phyloP scores from a whole-genome alignment of 2,797 vertebrate species.

The Sorex maritimensis region DNA sequence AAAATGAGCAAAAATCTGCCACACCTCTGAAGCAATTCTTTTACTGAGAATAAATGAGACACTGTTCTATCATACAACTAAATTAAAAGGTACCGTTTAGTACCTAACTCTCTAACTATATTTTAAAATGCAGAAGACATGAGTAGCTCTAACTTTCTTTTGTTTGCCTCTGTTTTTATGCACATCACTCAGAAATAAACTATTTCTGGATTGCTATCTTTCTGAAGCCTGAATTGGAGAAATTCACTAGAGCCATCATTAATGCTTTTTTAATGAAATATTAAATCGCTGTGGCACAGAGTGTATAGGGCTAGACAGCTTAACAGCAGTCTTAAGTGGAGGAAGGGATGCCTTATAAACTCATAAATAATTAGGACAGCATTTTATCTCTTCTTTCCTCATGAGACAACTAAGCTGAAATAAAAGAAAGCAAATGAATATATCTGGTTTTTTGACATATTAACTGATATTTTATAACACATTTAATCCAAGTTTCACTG shows the following conservation, averaged over 20 bases:
- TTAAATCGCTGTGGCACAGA: conserved; percentile 69
- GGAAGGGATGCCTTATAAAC: conserved; percentile 49
- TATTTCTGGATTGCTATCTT: conserved; percentile 2
- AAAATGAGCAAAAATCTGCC: conserved; percentile 8
- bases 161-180: conserved; percentile 40
- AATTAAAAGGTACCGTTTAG: neutral
- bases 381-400: conserved; percentile 69
- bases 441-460: conserved; percentile 72
- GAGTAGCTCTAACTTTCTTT: neutral
- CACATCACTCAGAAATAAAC: neutral
- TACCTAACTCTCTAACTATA: neutral
- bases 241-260: conserved; percentile 58
- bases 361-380: conserved; percentile 72
- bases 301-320: conserved; percentile 38
- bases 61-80: neutral
- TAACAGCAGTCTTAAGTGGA: conserved; percentile 69
- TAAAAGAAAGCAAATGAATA: conserved; percentile 74
- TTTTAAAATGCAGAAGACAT: neutral
- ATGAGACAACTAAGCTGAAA: conserved; percentile 62
- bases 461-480: conserved; percentile 76
- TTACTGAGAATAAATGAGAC: neutral
- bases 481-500: conserved; percentile 79
- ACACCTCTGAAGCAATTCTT: neutral
- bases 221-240: conserved; percentile 50
- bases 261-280: conserved; percentile 82